phyloP scores from a whole-genome alignment of 2,888 invertebrate species.

The Sphinx pinastri region DNA sequence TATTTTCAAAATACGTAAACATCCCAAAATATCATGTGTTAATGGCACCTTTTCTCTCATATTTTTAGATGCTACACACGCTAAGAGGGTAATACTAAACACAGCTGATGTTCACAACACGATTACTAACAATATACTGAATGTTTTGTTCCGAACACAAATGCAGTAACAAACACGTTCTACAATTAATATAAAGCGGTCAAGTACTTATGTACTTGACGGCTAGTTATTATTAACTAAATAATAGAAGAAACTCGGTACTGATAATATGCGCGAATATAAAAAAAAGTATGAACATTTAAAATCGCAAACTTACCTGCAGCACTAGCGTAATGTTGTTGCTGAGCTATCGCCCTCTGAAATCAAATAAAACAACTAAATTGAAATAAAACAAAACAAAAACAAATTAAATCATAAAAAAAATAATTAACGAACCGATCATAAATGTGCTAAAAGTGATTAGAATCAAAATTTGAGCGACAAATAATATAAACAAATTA shows the following conservation, averaged over 20 bases:
- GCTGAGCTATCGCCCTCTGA: constrained; percentile 87
- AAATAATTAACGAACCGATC: constrained; percentile 13
- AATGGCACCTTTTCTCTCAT: not conserved
- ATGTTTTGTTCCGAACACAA: not conserved
- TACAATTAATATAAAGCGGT: too few relatives aligned
- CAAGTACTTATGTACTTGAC: too few relatives aligned
- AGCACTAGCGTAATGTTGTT: constrained; percentile 82
- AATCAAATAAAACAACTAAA: constrained; percentile 62
- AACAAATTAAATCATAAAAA: constrained; percentile 25
- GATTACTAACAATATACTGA: not conserved
- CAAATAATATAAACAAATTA: constrained; percentile 1
- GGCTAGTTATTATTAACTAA: too few relatives aligned
- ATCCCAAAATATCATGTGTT: not conserved
- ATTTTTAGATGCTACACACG: not conserved
- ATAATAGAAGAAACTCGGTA: too few relatives aligned
- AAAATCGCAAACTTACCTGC: constrained; percentile 77
- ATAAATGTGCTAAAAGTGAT: too few relatives aligned
- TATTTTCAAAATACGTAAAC: not conserved
- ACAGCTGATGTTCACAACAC: not conserved
- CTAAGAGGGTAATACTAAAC: not conserved
- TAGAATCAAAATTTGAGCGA: not conserved
- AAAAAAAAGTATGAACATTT: not conserved
- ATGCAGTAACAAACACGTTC: too few relatives aligned
- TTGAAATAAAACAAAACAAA: constrained; percentile 26
- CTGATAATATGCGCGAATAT: not conserved